A percentile compares a stretch with the other conserved stretches of the same genome.
These are phyloP conservation scores for Lacanobia wlatinum DNA, from an alignment of 2,888 invertebrate genomes.

Conservation along the genomic window DNA sequence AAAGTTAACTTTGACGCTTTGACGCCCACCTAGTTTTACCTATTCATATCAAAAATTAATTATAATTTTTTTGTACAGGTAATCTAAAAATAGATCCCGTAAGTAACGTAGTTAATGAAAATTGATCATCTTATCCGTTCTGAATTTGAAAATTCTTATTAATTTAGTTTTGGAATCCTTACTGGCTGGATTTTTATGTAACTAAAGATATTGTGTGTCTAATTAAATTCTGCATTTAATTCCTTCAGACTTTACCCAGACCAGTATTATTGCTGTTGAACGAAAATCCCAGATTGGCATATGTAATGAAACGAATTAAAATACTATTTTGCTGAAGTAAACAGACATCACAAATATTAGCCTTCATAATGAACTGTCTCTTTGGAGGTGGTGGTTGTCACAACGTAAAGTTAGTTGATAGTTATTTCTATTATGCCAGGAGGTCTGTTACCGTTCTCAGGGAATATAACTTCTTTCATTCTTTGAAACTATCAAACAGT, in stretches of 20 bases:
- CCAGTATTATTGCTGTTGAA: background rate
- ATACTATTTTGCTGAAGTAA: background rate
- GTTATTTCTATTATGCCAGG: background rate
- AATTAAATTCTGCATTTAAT: background rate
- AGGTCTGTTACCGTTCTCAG: background rate
- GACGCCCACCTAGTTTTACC: background rate
- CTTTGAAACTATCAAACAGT: constrained; percentile 1
- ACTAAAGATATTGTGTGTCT: no score
- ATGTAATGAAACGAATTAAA: constrained; percentile 16
- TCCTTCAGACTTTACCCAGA: background rate
- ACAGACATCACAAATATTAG: constrained; percentile 19
- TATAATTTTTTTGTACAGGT: background rate
- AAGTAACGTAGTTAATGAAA: background rate
- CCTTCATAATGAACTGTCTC: constrained; percentile 8
- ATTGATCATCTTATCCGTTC: no score
- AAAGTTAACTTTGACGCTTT: background rate
- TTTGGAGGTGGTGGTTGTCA: no score
- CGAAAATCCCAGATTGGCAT: background rate
- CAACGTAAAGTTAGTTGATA: background rate
- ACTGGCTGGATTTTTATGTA: no score
- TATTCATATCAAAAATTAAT: constrained; percentile 9
- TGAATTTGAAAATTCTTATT: no score
- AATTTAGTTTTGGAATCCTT: no score
- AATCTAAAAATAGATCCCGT: background rate
- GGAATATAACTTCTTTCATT: constrained; percentile 2